Evolutionary conservation across 2,113 vertebrate species (phyloP).

Genomic region (Pteropus alecto): DNA sequence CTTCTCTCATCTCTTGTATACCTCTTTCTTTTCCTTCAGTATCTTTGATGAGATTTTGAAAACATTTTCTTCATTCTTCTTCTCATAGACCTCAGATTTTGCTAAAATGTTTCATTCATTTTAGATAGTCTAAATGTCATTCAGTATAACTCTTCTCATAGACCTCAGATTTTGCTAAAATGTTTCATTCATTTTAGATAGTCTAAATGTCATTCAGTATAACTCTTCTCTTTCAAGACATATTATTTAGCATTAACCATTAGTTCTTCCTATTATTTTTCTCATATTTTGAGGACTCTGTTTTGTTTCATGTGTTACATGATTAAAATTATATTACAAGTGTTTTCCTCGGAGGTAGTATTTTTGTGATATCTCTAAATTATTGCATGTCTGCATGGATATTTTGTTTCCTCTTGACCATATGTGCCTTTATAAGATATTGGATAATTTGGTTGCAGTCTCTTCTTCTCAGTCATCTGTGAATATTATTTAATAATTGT

Average conservation of each 20-base stretch:
- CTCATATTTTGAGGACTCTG: background rate
- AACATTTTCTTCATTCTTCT: background rate
- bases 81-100: background rate
- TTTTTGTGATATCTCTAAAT: background rate
- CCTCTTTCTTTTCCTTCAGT: background rate
- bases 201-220: background rate
- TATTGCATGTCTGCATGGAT: background rate
- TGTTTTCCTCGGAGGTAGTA: background rate
- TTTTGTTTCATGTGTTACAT: background rate
- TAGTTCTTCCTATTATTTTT: background rate
- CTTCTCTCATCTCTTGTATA: background rate
- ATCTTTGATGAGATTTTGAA: background rate
- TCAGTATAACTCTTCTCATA: background rate
- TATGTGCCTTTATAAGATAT: background rate
- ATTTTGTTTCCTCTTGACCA: background rate
- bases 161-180: background rate
- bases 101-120: background rate
- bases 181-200: background rate
- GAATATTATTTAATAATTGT: background rate
- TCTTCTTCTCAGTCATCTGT: background rate
- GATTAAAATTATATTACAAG: background rate
- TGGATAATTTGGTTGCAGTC: background rate
- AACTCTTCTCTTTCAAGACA: background rate
- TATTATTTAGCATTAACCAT: background rate
- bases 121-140: background rate